Percentiles rank a stretch among this genome's conserved stretches.
Evolutionary conservation across 2,797 vertebrate genomes (phyloP).

Genomic region (Thalassophryne amazonica): DNA sequence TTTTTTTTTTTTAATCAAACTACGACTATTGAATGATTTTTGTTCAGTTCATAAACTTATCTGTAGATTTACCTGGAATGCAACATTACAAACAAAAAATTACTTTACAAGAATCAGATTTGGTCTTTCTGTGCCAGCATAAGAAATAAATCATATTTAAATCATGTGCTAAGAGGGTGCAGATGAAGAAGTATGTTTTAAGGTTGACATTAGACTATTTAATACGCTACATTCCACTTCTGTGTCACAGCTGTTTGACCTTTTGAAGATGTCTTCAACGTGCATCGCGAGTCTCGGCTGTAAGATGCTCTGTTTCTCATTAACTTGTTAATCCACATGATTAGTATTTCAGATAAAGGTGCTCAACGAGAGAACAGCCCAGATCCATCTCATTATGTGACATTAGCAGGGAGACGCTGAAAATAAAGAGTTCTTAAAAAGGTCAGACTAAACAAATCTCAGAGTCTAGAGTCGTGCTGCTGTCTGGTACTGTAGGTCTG

Average conservation of each 20-base stretch:
- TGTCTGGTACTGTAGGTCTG: slow-evolving; percentile 46
- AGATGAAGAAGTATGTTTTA: too few relatives aligned
- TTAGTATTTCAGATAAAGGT: slow-evolving; percentile 35
- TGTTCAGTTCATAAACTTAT: too few relatives aligned
- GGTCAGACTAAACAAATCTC: slow-evolving; percentile 56
- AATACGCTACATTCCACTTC: background rate
- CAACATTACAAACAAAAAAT: too few relatives aligned
- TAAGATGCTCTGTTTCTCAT: slow-evolving; percentile 4
- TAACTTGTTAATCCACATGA: slow-evolving; percentile 14
- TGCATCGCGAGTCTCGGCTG: background rate
- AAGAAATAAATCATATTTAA: too few relatives aligned
- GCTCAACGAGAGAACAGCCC: slow-evolving; percentile 23
- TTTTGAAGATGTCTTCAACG: background rate
- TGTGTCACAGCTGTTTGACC: background rate
- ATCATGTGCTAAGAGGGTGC: too few relatives aligned
- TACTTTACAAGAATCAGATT: too few relatives aligned
- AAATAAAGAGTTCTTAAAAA: slow-evolving; percentile 51
- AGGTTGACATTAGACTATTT: background rate
- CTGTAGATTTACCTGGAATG: too few relatives aligned
- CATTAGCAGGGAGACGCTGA: slow-evolving; percentile 18
- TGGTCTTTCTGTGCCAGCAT: too few relatives aligned
- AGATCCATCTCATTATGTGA: slow-evolving; percentile 52
- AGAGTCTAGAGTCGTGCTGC: slow-evolving; percentile 35
- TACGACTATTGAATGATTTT: too few relatives aligned
- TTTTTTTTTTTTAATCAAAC: too few relatives aligned